These are phyloP conservation scores for Zapus hudsonius DNA, from an alignment of 2,113 vertebrate species.

Conservation along the genomic window DNA sequence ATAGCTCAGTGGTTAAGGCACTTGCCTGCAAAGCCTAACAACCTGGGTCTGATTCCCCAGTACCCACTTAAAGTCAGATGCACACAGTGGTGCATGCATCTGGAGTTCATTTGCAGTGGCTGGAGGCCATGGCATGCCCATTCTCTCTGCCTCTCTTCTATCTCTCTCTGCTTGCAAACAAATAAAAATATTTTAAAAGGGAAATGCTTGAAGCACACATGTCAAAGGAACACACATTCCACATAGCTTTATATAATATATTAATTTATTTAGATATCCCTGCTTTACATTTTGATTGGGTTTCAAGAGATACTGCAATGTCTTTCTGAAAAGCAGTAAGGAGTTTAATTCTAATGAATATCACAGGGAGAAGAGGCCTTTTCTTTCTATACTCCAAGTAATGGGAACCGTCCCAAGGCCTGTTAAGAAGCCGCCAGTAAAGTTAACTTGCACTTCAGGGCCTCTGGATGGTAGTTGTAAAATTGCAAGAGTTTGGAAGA, in stretches of 20 bases:
- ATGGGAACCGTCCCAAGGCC: constrained; percentile 62
- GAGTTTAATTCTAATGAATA: constrained; percentile 49
- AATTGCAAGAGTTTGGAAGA: constrained; percentile 74
- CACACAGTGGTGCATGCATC: too few relatives aligned
- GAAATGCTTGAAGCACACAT: not conserved
- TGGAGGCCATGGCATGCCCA: too few relatives aligned
- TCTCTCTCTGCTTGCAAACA: too few relatives aligned
- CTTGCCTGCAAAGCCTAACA: too few relatives aligned
- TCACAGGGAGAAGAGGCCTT: constrained; percentile 47
- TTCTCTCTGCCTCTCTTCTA: too few relatives aligned
- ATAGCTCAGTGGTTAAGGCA: too few relatives aligned
- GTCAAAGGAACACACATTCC: constrained; percentile 34
- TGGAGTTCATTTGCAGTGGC: too few relatives aligned
- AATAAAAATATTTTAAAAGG: not conserved
- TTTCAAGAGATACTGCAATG: constrained; percentile 18
- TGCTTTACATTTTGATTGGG: constrained; percentile 10
- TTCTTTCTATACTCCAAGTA: constrained; percentile 59
- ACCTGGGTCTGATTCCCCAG: too few relatives aligned
- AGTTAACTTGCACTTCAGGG: constrained; percentile 52
- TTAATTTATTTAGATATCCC: not conserved
- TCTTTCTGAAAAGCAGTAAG: not conserved
- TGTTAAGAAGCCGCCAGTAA: not conserved
- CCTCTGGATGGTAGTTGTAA: constrained; percentile 59
- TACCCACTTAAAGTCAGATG: too few relatives aligned
- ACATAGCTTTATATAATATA: not conserved